Conservation (phyloP, 2,797 vertebrate genomes). For the Aldrovandia affinis region DNA sequence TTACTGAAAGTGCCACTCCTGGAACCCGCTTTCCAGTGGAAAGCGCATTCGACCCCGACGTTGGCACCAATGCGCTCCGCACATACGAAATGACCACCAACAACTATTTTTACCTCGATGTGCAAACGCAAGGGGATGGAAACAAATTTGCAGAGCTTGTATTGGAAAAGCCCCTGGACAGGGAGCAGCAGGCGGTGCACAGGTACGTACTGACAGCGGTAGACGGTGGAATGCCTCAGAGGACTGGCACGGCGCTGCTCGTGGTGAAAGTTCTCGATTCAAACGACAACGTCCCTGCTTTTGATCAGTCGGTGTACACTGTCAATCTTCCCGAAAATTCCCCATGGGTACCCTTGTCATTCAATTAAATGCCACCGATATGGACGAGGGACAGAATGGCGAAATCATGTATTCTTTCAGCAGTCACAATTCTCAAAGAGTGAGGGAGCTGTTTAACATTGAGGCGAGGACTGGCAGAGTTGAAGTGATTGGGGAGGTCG, state of each 20-base stretch:
- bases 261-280: conserved; percentile 95
- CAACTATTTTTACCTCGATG: conserved; percentile 93
- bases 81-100: conserved; percentile 96
- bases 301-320: conserved; percentile 93
- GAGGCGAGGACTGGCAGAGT: conserved; percentile 88
- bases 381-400: conserved; percentile 93
- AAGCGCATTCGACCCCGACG: conserved; percentile 96
- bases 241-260: conserved; percentile 93
- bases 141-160: conserved; percentile 96
- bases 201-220: conserved; percentile 96
- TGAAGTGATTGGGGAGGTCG: conserved; percentile 90
- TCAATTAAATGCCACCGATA: conserved; percentile 94
- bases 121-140: conserved; percentile 95
- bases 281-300: conserved; percentile 95
- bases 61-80: conserved; percentile 92
- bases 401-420: conserved; percentile 96
- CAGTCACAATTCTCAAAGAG: conserved; percentile 87
- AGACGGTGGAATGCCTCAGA: conserved; percentile 91
- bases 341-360: conserved; percentile 91
- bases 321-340: conserved; percentile 91
- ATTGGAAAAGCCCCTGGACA: conserved; percentile 91
- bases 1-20: conserved; percentile 95
- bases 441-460: conserved; percentile 91
- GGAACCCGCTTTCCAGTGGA: conserved; percentile 96
- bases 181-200: conserved; percentile 96